Base-by-base conservation (phyloP, 2,888 invertebrate genomes). In the Ditula angustiorana region DNA sequence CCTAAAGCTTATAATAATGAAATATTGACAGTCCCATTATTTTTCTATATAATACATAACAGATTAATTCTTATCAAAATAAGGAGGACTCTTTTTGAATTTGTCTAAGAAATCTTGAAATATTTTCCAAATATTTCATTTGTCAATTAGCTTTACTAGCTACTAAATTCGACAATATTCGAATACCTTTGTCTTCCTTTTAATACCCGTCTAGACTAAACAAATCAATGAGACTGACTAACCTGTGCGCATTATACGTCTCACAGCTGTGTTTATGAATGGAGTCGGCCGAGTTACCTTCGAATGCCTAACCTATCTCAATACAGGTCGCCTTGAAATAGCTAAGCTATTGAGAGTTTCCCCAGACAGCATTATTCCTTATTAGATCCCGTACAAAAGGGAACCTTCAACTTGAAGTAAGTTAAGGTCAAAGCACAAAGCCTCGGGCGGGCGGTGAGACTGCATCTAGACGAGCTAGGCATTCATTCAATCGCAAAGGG, bases 361-460 rank as follows among this genome's bases (percentile, higher is more conserved):
- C 83, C 80, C 86, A 87, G 84, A 87, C 86, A 77, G 62, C 67
- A 75, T 78, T 82, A 80, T 82, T 82, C 76, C 79, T 80, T 80
- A 79, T 80, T 80, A 81, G 74, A 76, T 74, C 67, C 52, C 60
- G 71, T 66, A 88, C 79, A 87, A 90, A 83, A 66, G 83, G 73
- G 78, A 85, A 89, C 91, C 90, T 91, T 92, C 88, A 91, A 91
- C 90, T 90, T 90, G 89, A 88, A 85, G 85, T 86, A 87, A 84
- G 83, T 81, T 89, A 90, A 92, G 92, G 91, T 91, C 90, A 85
- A 63, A 67, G 61, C 64, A 87, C 79, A 88, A 87, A 85, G 74
- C 65, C 68, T 46, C 16, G 55, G 59, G 66, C 71, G 74, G 78
- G 76, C 79, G 73, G 74, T 37, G 72, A 80, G 81, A 78, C 78